phyloP scores from a whole-genome alignment of 2,888 invertebrate genomes.

The Cantharis flavilabris region DNA sequence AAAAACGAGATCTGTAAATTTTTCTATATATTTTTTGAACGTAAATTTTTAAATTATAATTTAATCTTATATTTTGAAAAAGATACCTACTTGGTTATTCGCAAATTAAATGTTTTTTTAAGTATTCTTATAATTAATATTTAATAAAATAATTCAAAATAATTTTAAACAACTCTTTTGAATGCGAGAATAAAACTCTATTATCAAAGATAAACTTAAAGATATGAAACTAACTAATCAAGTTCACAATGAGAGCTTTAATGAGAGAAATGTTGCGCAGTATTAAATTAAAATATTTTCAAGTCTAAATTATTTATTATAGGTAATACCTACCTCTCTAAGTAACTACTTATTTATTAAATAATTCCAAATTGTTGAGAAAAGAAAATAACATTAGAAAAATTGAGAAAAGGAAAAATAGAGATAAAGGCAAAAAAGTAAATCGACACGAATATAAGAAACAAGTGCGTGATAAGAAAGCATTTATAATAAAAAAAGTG shows the following conservation, averaged over 20 bases:
- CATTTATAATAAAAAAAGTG: slow-evolving; percentile 12
- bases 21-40: background rate
- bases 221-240: background rate
- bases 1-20: background rate
- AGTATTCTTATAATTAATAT: background rate
- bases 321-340: background rate
- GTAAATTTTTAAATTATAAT: background rate
- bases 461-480: slow-evolving; percentile 12
- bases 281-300: background rate
- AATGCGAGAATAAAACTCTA: background rate
- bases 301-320: background rate
- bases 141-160: background rate
- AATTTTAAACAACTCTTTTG: background rate
- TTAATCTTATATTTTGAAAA: background rate
- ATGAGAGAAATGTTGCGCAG: background rate
- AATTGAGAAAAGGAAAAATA: background rate
- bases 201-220: background rate
- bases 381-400: background rate
- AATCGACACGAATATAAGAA: background rate
- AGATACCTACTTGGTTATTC: background rate
- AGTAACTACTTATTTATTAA: background rate
- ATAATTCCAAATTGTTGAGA: background rate
- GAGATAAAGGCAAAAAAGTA: background rate
- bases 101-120: background rate
- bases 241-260: background rate